A percentile compares a stretch with the other conserved stretches of the same genome.
Evolutionary conservation across 2,797 vertebrate species (phyloP).

Genomic region (Lagothrix lagotricha): DNA sequence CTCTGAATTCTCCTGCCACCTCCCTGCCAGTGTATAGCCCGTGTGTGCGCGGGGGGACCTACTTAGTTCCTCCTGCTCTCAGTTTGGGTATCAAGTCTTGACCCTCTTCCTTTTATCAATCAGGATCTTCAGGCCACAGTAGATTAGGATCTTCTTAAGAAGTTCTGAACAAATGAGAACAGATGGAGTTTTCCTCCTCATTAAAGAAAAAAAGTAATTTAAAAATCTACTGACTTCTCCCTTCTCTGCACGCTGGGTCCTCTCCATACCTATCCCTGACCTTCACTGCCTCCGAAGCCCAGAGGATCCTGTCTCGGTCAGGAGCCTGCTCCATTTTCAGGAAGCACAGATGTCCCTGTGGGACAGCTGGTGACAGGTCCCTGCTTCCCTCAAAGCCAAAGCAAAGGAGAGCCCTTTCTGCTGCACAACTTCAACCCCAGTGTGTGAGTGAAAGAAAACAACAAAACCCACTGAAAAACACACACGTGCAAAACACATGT

Average conservation of each 20-base stretch:
- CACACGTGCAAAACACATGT: accelerated
- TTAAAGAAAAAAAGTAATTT: neutral
- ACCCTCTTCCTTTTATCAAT: neutral
- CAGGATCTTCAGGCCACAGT: neutral
- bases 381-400: neutral
- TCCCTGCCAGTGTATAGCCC: too few relatives aligned
- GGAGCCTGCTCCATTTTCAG: neutral
- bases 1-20: neutral
- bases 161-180: neutral
- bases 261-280: neutral
- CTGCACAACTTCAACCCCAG: neutral
- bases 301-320: accelerated
- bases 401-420: neutral
- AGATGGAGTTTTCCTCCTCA: neutral
- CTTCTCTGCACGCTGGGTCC: neutral
- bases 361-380: too few relatives aligned
- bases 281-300: neutral
- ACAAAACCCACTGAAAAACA: neutral
- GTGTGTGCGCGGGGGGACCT: neutral
- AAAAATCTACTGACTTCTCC: neutral
- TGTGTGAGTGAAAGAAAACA: accelerated
- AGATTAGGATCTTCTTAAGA: neutral
- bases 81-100: neutral
- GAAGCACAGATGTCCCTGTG: neutral
- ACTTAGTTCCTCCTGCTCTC: neutral